Evolutionary conservation across 2,888 invertebrate genomes (phyloP).

Genomic region (Dilophus febrilis): DNA sequence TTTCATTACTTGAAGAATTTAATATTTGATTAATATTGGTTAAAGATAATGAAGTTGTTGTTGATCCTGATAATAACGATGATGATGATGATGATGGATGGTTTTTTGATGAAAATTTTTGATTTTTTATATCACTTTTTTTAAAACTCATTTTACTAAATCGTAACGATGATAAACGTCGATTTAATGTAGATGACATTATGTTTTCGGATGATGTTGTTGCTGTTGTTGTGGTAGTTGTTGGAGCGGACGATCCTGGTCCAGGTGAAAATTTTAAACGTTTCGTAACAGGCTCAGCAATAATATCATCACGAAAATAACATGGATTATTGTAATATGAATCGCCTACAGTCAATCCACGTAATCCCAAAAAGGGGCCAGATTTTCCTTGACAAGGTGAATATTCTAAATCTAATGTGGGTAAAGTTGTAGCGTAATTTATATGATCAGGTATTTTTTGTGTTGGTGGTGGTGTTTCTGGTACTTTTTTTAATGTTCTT

Average conservation of each 20-base stretch:
- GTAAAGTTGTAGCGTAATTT: slow-evolving; percentile 25
- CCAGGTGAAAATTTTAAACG: slow-evolving; percentile 6
- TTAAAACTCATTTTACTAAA: background rate
- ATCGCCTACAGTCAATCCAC: slow-evolving; percentile 26
- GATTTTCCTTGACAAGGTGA: slow-evolving; percentile 24
- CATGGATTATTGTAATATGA: slow-evolving; percentile 28
- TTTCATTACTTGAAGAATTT: slow-evolving; percentile 10
- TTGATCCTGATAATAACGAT: slow-evolving; percentile 1
- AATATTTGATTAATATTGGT: background rate
- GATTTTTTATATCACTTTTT: no score
- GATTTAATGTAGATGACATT: no score
- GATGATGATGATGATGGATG: slow-evolving; percentile 3
- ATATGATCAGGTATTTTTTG: background rate
- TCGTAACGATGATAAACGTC: background rate
- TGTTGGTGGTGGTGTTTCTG: background rate
- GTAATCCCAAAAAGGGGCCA: slow-evolving; percentile 23
- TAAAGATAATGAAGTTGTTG: background rate
- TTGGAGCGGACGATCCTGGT: background rate
- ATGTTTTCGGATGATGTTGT: background rate
- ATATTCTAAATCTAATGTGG: slow-evolving; percentile 26
- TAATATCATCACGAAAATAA: slow-evolving; percentile 17
- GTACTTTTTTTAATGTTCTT: background rate
- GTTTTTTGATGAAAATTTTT: no score
- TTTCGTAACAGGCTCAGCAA: slow-evolving; percentile 5
- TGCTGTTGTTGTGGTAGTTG: background rate